A percentile compares a stretch with the other conserved stretches of the same genome.
Conservation (phyloP, 1,140 invertebrate genomes). For the Lanistes nyassanus region DNA sequence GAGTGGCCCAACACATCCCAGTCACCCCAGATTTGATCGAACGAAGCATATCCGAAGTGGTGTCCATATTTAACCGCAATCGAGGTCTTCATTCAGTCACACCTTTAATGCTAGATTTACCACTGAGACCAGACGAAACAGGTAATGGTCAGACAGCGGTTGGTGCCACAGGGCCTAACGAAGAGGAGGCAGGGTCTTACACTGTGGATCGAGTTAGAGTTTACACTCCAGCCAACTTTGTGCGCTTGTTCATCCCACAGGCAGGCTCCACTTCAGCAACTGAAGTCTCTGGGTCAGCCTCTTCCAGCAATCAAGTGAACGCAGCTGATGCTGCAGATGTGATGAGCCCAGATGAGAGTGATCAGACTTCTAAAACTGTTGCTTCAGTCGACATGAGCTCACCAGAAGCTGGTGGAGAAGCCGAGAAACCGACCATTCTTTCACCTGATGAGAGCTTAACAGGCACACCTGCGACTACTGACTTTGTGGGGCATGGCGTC, state of each 20-base stretch:
- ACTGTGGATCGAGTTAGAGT: slow-evolving; percentile 22
- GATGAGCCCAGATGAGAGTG: no score
- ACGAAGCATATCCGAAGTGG: not conserved
- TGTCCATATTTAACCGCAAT: slow-evolving; percentile 3
- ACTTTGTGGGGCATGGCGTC: no score
- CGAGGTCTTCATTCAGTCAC: not conserved
- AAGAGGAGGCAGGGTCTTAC: not conserved
- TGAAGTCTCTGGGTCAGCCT: no score
- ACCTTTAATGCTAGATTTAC: not conserved
- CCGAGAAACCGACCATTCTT: no score
- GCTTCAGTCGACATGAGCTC: no score
- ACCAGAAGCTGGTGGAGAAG: no score
- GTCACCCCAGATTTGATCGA: not conserved
- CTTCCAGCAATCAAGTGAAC: no score
- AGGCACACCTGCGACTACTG: no score
- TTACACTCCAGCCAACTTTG: slow-evolving; percentile 28
- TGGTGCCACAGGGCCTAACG: not conserved
- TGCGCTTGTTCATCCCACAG: slow-evolving; percentile 20
- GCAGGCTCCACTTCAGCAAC: not conserved
- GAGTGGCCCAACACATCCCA: not conserved
- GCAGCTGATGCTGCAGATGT: no score
- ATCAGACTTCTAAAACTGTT: no score
- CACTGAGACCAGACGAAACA: not conserved
- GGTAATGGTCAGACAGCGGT: not conserved
- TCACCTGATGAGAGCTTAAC: no score